Evolutionary conservation across 2,888 invertebrate species (phyloP).

Genomic region (Volucella bombylans): DNA sequence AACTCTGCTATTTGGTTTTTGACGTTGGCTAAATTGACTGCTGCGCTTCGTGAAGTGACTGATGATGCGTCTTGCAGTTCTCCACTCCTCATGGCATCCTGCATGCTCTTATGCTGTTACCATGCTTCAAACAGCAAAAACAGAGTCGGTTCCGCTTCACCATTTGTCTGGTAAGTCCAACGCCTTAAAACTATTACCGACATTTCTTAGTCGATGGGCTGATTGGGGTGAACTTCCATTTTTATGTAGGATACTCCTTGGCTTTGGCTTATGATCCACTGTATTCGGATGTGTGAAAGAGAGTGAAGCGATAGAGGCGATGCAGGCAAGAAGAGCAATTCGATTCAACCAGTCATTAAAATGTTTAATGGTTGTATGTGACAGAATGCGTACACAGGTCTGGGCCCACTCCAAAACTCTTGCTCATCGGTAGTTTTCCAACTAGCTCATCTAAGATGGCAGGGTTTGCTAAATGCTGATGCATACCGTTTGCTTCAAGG

Average conservation of each 20-base stretch:
- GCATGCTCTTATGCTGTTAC: not conserved
- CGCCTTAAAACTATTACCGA: no score
- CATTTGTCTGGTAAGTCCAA: no score
- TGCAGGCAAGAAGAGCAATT: not conserved
- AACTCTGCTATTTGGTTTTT: not conserved
- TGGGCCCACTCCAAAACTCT: slow-evolving; percentile 40
- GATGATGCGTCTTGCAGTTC: slow-evolving; percentile 7
- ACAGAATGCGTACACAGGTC: not conserved
- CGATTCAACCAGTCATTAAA: slow-evolving; percentile 25
- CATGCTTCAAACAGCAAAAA: not conserved
- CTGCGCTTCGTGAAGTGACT: slow-evolving; percentile 5
- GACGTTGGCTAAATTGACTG: not conserved
- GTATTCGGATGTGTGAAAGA: not conserved
- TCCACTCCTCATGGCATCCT: not conserved
- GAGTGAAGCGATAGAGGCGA: not conserved
- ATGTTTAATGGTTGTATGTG: slow-evolving; percentile 19
- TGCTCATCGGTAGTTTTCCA: no score
- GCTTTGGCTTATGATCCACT: not conserved
- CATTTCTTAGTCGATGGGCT: no score
- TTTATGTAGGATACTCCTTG: no score
- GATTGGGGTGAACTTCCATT: no score
- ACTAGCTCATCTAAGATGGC: no score
- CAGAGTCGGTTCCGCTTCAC: not conserved
- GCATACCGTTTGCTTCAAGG: no score
- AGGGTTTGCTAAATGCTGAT: no score